phyloP scores from a whole-genome alignment of 2,797 vertebrate genomes.

The Xiphophorus birchmanni region DNA sequence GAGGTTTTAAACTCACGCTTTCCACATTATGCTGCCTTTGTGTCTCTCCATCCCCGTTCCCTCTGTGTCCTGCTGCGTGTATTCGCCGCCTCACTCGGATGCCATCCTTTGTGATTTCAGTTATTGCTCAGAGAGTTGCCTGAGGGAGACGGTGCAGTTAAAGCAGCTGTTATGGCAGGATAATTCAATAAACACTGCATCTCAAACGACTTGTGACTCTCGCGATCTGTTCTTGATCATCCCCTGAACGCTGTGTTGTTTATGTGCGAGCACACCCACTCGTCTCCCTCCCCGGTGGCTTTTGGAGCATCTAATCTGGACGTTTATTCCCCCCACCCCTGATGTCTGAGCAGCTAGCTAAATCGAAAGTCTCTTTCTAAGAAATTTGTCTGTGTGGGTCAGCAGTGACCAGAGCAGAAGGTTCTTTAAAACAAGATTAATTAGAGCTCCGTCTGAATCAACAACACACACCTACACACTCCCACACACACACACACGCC shows the following conservation, averaged over 20 bases:
- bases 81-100: slow-evolving; percentile 27
- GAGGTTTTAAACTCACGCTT: slow-evolving; percentile 41
- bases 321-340: slow-evolving; percentile 43
- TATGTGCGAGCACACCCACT: slow-evolving; percentile 40
- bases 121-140: slow-evolving; percentile 59
- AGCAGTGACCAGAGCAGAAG: slow-evolving; percentile 56
- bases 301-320: slow-evolving; percentile 62
- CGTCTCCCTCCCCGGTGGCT: slow-evolving; percentile 40
- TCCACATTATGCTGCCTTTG: slow-evolving; percentile 25
- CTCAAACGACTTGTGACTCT: slow-evolving; percentile 60
- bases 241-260: slow-evolving; percentile 49
- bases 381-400: slow-evolving; percentile 61
- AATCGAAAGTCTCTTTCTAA: slow-evolving; percentile 67
- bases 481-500: not conserved
- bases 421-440: slow-evolving; percentile 71
- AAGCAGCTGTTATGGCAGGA: slow-evolving; percentile 54
- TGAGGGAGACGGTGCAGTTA: slow-evolving; percentile 44
- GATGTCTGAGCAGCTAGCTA: slow-evolving; percentile 28
- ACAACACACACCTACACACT: not conserved
- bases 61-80: slow-evolving; percentile 35
- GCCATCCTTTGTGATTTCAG: slow-evolving; percentile 43
- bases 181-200: slow-evolving; percentile 64
- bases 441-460: slow-evolving; percentile 65
- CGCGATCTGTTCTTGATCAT: slow-evolving; percentile 64
- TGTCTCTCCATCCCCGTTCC: slow-evolving; percentile 45